Conservation (phyloP, 2,888 invertebrate genomes). For the Eubasilissa splendida region DNA sequence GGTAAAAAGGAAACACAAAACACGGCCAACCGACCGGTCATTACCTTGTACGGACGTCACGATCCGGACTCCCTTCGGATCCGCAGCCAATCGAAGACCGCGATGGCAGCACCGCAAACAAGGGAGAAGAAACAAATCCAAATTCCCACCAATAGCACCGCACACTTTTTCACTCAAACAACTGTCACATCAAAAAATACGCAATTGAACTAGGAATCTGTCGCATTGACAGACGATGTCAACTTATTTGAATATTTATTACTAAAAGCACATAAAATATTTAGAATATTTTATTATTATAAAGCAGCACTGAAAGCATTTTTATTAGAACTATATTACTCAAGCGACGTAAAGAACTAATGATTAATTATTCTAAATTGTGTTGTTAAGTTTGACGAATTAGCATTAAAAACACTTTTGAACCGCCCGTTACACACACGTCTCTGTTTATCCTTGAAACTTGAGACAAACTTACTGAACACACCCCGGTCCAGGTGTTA, state of each 20-base stretch:
- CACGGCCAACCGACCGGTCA: slow-evolving; percentile 4
- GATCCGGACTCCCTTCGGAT: slow-evolving; percentile 12
- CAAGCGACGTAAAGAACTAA: too few relatives aligned
- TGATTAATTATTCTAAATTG: too few relatives aligned
- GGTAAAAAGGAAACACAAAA: slow-evolving; percentile 15
- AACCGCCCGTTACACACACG: slow-evolving; percentile 1
- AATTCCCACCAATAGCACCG: not conserved
- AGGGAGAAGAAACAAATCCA: not conserved
- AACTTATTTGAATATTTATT: not conserved
- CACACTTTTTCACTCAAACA: not conserved
- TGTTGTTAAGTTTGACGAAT: too few relatives aligned
- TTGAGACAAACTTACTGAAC: not conserved
- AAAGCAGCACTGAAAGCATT: too few relatives aligned
- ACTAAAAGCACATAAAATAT: too few relatives aligned
- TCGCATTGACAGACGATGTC: slow-evolving; percentile 2
- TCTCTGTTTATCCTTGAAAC: not conserved
- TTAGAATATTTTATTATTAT: too few relatives aligned
- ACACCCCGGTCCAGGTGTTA: not conserved
- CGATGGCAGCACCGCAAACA: not conserved
- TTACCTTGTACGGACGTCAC: slow-evolving; percentile 27
- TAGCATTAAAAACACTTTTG: not conserved
- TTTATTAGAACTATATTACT: too few relatives aligned
- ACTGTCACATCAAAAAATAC: too few relatives aligned
- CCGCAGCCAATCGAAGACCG: slow-evolving; percentile 5
- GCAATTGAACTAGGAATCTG: not conserved